These are phyloP conservation scores for Hipparchia semele DNA, from an alignment of 2,888 invertebrate genomes.

Conservation along the genomic window DNA sequence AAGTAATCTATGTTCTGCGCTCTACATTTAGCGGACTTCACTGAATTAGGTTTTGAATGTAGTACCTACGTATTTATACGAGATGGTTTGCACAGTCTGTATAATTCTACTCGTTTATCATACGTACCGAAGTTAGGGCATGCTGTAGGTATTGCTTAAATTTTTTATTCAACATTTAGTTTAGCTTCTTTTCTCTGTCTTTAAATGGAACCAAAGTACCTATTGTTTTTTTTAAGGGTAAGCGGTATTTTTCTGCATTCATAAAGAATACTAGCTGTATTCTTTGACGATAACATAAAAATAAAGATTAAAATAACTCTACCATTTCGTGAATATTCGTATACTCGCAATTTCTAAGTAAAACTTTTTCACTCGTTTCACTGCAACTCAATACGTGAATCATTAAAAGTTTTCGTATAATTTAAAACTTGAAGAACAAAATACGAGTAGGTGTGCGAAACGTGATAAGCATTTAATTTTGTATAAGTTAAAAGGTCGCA, in stretches of 20 bases:
- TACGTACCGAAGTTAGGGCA: too few species aligned
- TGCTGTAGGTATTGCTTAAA: too few species aligned
- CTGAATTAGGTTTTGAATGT: not conserved
- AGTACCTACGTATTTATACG: not conserved
- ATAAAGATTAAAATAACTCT: not conserved
- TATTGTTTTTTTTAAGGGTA: too few species aligned
- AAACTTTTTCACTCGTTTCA: slow-evolving; percentile 22
- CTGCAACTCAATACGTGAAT: slow-evolving; percentile 26
- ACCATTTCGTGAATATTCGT: slow-evolving; percentile 1
- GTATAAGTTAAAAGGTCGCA: not conserved
- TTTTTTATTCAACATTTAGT: too few species aligned
- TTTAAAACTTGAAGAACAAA: slow-evolving; percentile 11
- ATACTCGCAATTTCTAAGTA: not conserved
- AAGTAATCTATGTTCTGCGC: slow-evolving; percentile 12
- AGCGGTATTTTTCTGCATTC: too few species aligned
- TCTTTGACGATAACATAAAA: not conserved
- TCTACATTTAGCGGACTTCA: not conserved
- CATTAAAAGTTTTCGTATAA: slow-evolving; percentile 33
- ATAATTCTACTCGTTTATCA: too few species aligned
- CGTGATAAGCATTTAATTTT: slow-evolving; percentile 5
- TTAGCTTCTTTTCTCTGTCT: too few species aligned
- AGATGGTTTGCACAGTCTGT: too few species aligned
- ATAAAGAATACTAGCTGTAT: too few species aligned
- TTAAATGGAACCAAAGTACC: too few species aligned
- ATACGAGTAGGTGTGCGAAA: slow-evolving; percentile 9